phyloP scores from a whole-genome alignment of 2,888 invertebrate genomes.

The Mimas tiliae region DNA sequence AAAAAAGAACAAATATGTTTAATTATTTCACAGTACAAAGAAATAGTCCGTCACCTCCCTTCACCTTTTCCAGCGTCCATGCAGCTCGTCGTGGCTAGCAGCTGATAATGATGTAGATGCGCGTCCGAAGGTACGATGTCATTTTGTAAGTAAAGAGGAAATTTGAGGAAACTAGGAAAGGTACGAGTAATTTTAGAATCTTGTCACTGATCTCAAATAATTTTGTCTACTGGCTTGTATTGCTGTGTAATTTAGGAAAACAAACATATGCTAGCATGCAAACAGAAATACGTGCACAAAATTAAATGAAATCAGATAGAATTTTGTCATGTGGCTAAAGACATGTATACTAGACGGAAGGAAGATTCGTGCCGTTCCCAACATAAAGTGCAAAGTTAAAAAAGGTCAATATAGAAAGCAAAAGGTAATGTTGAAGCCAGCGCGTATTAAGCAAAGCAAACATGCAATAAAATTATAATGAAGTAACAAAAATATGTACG shows the following conservation, averaged over 20 bases:
- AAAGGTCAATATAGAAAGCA: constrained; percentile 41
- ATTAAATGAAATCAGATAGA: constrained; percentile 78
- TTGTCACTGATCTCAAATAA: constrained; percentile 84
- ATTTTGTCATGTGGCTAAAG: constrained; percentile 33
- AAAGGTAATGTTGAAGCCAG: constrained; percentile 46
- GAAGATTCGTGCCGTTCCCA: constrained; percentile 36
- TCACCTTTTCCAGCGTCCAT: constrained; percentile 77
- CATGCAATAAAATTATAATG: constrained; percentile 59
- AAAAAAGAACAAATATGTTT: constrained; percentile 72
- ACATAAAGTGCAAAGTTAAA: constrained; percentile 42
- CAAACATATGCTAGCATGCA: constrained; percentile 56
- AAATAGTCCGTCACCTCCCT: constrained; percentile 73
- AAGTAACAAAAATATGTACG: constrained; percentile 49
- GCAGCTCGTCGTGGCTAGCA: constrained; percentile 67
- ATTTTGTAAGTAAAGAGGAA: constrained; percentile 53
- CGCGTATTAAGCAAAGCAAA: constrained; percentile 61
- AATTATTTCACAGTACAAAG: constrained; percentile 59
- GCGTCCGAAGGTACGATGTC: constrained; percentile 62
- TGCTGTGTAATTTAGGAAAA: constrained; percentile 45
- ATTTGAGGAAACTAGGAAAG: constrained; percentile 55
- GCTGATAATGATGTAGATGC: constrained; percentile 67
- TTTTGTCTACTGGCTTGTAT: constrained; percentile 56
- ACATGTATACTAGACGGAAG: constrained; percentile 35
- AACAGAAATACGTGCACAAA: constrained; percentile 71
- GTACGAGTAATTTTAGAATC: constrained; percentile 60